phyloP scores from a whole-genome alignment of 2,888 invertebrate genomes.

The Esperia sulphurella region DNA sequence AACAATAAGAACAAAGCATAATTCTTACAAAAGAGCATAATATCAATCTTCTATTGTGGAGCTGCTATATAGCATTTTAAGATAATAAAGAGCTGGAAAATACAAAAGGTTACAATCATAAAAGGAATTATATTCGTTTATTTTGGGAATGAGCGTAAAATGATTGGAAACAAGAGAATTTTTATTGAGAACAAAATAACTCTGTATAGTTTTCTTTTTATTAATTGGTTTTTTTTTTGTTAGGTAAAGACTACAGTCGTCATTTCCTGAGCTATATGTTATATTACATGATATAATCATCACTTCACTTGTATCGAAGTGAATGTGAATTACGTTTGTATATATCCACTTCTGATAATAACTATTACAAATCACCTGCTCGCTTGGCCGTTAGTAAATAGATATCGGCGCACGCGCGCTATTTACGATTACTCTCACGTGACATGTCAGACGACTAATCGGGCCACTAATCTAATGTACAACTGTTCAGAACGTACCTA shows the following conservation, averaged over 20 bases:
- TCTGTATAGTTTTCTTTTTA: no score
- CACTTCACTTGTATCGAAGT: no score
- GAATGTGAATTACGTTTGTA: no score
- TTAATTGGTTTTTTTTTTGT: no score
- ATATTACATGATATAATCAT: no score
- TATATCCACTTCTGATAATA: background rate
- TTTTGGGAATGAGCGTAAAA: no score
- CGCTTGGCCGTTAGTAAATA: background rate
- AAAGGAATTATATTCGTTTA: no score
- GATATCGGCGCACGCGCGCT: background rate
- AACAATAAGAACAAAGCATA: no score
- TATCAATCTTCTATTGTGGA: background rate
- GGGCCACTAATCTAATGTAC: conserved; percentile 1
- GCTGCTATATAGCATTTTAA: background rate
- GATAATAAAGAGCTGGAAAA: background rate
- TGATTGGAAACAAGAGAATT: no score
- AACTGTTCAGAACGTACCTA: background rate
- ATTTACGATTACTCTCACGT: conserved; percentile 5
- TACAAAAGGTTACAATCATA: background rate
- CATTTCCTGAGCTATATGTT: no score
- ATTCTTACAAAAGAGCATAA: background rate
- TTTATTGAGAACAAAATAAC: no score
- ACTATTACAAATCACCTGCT: background rate
- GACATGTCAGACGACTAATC: background rate
- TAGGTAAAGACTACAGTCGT: no score